Percentiles rank a stretch among this genome's conserved stretches.
phyloP scores from a whole-genome alignment of 2,797 vertebrate species.

The Semaprochilodus insignis region DNA sequence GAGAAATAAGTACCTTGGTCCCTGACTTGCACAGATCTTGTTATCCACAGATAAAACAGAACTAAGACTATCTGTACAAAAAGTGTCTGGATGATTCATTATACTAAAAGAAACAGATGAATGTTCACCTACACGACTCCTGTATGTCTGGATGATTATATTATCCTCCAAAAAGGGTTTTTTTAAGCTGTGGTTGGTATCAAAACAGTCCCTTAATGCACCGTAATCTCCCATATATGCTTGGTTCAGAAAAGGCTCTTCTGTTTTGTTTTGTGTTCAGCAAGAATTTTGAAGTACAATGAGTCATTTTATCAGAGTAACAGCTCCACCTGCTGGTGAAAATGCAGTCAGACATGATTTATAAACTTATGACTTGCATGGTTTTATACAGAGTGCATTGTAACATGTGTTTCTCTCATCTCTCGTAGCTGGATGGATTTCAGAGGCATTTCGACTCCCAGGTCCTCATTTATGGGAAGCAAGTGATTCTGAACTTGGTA shows the following conservation, averaged over 20 bases:
- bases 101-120: background rate
- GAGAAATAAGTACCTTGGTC: background rate
- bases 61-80: background rate
- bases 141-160: background rate
- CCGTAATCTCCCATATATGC: background rate
- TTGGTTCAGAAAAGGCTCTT: background rate
- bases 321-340: slow-evolving; percentile 37
- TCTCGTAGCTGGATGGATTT: slow-evolving; percentile 92
- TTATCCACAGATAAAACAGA: background rate
- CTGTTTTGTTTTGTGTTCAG: background rate
- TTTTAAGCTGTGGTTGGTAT: background rate
- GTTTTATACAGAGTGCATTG: background rate
- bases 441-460: slow-evolving; percentile 98
- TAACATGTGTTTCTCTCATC: background rate
- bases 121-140: background rate
- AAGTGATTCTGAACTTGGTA: slow-evolving; percentile 97
- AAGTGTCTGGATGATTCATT: background rate
- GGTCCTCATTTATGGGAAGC: slow-evolving; percentile 96
- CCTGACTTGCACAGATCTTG: background rate
- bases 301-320: background rate
- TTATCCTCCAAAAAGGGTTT: background rate
- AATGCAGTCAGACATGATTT: background rate
- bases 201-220: too few relatives aligned
- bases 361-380: background rate
- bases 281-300: too few relatives aligned